Base-by-base conservation (phyloP, 1,140 invertebrate genomes). In the Cotesia glomerata region DNA sequence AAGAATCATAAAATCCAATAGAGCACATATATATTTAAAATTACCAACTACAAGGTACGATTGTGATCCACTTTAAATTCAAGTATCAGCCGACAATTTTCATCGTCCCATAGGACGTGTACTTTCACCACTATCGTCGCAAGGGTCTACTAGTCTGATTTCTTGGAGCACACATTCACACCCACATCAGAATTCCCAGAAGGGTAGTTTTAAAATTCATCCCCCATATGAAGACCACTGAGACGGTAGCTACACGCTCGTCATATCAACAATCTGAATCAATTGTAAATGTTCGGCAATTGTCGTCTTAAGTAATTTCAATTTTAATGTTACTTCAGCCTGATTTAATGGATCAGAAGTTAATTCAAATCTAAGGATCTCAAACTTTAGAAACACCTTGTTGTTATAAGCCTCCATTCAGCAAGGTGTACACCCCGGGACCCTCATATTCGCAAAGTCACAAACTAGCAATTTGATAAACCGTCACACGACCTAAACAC, bases 171-270 rank as follows among this genome's bases (percentile, higher is more conserved):
- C 39, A 45, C 39, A 45, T 45, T 45, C 5, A 73, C 63, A 67
- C 49, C 45, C 45, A 71, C 58, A 49, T 26, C 45, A 62, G 59
- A 32, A 54, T 9, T 69, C 75, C 66, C 75, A 32, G 0, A 59
- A 45, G 75, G 65, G 64, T 68, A 76, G 75, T 76, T 76, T 76
- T 76, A 76, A 76, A 76, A 76, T 76, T 76, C 75, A 59, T 61
- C 72, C 75, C 75, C 72, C 69, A 76, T 74, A 74, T 73, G 51
- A 72, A 73, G 69, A 76, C 71, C 66, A 70, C 32, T 39, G 71
- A 56, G 63, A 68, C 13, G 54, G 18, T 54, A 56, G 59, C 18
- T 56, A 74, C 72, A 72, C 58, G 75, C 69, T 56, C 49, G 65
- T 76, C 75, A 76, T 76, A 69, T 74, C 75, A 76, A 76, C 74